A percentile compares a stretch with the other conserved stretches of the same genome.
Conservation (phyloP, 2,888 invertebrate genomes). For the Lasioglossum marginatum region DNA sequence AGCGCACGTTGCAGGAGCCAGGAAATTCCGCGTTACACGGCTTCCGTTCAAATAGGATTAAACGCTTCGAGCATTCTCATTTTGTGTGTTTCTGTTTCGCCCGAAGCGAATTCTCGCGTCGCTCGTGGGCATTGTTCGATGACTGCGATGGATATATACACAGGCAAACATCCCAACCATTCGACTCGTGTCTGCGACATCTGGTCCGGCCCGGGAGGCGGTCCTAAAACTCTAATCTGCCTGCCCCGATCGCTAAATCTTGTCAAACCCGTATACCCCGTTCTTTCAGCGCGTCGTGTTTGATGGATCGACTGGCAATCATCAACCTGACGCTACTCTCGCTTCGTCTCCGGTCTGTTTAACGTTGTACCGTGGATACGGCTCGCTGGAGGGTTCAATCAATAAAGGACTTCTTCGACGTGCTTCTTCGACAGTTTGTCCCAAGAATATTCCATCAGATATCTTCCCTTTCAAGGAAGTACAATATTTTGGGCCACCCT, state of each 20-base stretch:
- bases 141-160: neutral
- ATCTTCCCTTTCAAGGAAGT: neutral
- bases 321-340: neutral
- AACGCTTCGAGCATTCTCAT: slow-evolving; percentile 10
- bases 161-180: neutral
- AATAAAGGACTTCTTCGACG: too few species aligned
- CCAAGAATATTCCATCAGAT: neutral
- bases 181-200: slow-evolving; percentile 11
- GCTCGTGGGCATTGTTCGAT: neutral
- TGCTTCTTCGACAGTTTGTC: neutral
- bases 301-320: slow-evolving; percentile 22
- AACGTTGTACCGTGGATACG: neutral
- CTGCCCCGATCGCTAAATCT: slow-evolving; percentile 11
- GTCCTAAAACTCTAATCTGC: slow-evolving; percentile 1
- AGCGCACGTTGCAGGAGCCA: neutral
- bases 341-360: neutral
- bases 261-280: slow-evolving; percentile 15
- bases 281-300: neutral
- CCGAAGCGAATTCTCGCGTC: neutral
- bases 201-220: neutral
- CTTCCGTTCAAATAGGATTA: slow-evolving; percentile 1
- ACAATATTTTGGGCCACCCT: neutral
- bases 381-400: neutral
- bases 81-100: neutral
- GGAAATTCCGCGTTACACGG: slow-evolving; percentile 2